Evolutionary conservation across 2,888 invertebrate genomes (phyloP).

Genomic region (Macrophya annulata): DNA sequence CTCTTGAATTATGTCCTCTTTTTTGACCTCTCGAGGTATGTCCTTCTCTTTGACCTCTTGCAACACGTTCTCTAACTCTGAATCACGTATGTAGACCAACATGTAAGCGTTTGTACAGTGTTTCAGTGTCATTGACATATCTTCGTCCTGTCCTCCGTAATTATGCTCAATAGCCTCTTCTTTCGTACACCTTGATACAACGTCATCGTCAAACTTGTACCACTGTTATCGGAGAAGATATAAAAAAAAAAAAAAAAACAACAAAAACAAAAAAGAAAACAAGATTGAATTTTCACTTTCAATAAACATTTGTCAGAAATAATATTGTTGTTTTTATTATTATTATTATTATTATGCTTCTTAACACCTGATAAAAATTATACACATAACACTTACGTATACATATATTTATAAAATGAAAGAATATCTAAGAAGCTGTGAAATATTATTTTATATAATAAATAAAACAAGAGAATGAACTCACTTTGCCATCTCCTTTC

Average conservation of each 20-base stretch:
- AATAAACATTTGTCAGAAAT: neutral
- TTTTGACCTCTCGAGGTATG: conserved; percentile 92
- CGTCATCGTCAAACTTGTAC: conserved; percentile 99
- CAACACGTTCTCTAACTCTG: conserved; percentile 91
- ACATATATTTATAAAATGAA: neutral
- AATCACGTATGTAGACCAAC: conserved; percentile 98
- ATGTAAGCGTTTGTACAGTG: conserved; percentile 99
- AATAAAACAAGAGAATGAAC: conserved; percentile 58
- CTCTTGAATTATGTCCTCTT: too few species aligned
- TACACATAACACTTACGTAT: neutral
- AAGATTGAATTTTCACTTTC: neutral
- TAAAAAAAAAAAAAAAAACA: conserved; percentile 42
- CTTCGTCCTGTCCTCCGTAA: conserved; percentile 98
- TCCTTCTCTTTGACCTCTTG: conserved; percentile 95
- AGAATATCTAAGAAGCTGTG: neutral
- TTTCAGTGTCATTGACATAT: conserved; percentile 94
- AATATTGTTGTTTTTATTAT: too few species aligned
- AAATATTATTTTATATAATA: neutral
- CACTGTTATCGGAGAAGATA: conserved; percentile 83
- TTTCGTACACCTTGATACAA: conserved; percentile 97
- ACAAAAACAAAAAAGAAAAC: conserved; percentile 41
- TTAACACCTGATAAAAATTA: neutral
- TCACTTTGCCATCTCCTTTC: conserved; percentile 94
- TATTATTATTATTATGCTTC: neutral
- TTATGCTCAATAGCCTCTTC: conserved; percentile 98